These are phyloP conservation scores for Aelia acuminata DNA, from an alignment of 2,888 invertebrate genomes.

Conservation along the genomic window DNA sequence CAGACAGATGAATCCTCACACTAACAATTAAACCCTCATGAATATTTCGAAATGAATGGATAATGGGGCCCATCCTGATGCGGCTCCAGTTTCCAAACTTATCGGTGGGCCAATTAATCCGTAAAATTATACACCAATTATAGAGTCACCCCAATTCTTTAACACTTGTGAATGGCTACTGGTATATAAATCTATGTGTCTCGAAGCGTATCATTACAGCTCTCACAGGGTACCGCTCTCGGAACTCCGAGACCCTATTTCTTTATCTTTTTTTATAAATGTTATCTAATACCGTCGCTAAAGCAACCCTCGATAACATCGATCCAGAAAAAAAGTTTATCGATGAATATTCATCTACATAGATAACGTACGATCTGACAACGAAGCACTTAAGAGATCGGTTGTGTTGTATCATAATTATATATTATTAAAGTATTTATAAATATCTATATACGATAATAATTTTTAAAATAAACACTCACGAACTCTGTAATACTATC, in stretches of 20 bases:
- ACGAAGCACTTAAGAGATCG: background rate
- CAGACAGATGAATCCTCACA: background rate
- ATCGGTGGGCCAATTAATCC: slow-evolving; percentile 25
- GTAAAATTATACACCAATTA: slow-evolving; percentile 48
- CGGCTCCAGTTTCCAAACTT: background rate
- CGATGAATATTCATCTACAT: slow-evolving; percentile 37
- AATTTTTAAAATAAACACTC: slow-evolving; percentile 23
- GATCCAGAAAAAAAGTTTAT: slow-evolving; percentile 12
- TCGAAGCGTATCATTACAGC: background rate
- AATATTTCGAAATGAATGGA: slow-evolving; percentile 15
- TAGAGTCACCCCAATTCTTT: slow-evolving; percentile 1
- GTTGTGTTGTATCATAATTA: background rate
- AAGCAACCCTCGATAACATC: slow-evolving; percentile 1
- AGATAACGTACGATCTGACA: background rate
- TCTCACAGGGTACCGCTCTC: background rate
- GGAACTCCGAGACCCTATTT: background rate
- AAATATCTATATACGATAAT: background rate
- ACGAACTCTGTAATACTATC: background rate
- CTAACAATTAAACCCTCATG: slow-evolving; percentile 19
- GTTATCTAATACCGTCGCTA: slow-evolving; percentile 26
- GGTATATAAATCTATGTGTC: slow-evolving; percentile 40
- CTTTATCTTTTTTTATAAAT: background rate
- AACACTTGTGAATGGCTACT: slow-evolving; percentile 46
- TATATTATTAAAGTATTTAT: slow-evolving; percentile 27
- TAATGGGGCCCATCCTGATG: background rate